Evolutionary conservation across 2,888 invertebrate genomes (phyloP), one percentile per base, ranked within the genome.

Genomic region (Perizoma affinitatum): DNA sequence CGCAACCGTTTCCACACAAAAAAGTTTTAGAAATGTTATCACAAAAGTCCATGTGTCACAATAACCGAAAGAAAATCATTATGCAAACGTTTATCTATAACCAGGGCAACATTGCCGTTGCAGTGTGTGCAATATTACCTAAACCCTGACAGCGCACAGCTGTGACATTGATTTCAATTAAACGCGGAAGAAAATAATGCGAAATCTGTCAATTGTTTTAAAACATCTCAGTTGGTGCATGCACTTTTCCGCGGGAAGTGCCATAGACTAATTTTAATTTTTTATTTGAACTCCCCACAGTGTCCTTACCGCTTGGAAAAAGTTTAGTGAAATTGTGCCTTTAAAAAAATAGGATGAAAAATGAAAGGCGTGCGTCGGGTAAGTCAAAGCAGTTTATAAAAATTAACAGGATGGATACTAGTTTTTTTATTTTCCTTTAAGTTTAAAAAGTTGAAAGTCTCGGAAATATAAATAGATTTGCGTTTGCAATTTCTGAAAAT

Each of bases 171-270:
- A 79, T 79, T 60, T 38, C 38, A 38, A 38, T 38, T 58, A 64
- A 74, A 81, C 70, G 65, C 80, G 81, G 82, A 82, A 82, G 73
- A 76, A 70, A 72, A 79, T 77, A 77, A 77, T 80, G 78, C 78
- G 75, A 71, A 72, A 69, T 64, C 63, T 64, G 63, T 61, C 61
- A 67, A 51, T 61, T 60, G 61, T 61, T 63, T 54, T 53, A 56
- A 55, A 67, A 65, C 66, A 63, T 63, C 62, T 54, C 75, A 69
- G 71, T 70, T 74, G 68, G 68, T 71, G 77, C 73, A 78, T 81
- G 82, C 83, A 80, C 74, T 78, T 83, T 79, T 76, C 73, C 70
- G 68, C 66, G 65, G 66, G 71, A 67, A 72, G 61, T 58, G 64
- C 53, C 61, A 66, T 66, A 69, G 74, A 67, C 66, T 52, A 65